These are phyloP conservation scores for Limnephilus lunatus DNA, from an alignment of 2,888 invertebrate species.

Conservation along the genomic window DNA sequence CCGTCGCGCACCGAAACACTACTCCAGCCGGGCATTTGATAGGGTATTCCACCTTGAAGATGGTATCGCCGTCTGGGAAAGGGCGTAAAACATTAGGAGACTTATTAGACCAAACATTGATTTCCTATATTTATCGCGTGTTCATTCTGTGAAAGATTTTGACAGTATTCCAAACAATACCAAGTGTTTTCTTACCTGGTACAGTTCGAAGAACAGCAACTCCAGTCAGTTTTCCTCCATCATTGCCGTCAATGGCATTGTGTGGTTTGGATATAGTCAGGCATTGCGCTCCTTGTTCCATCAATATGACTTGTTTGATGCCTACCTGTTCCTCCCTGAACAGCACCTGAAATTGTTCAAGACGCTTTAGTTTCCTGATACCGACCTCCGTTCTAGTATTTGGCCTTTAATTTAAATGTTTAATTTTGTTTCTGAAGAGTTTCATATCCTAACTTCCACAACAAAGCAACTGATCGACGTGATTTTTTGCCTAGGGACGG, in stretches of 20 bases:
- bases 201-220: conserved; percentile 83
- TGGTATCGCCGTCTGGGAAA: conserved; percentile 82
- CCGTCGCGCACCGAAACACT: conserved; percentile 85
- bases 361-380: background rate
- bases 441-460: too few relatives aligned
- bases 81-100: background rate
- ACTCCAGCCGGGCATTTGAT: conserved; percentile 84
- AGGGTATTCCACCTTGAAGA: conserved; percentile 90
- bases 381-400: too few relatives aligned
- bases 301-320: conserved; percentile 85
- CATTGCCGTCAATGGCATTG: conserved; percentile 78
- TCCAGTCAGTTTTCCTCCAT: conserved; percentile 82
- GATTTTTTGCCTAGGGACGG: too few relatives aligned
- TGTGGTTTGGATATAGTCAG: conserved; percentile 84
- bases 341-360: conserved; percentile 77
- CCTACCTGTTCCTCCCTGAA: conserved; percentile 91
- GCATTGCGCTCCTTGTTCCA: conserved; percentile 86
- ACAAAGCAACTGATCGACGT: too few relatives aligned
- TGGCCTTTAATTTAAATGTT: too few relatives aligned
- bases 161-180: too few relatives aligned
- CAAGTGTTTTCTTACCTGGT: conserved; percentile 77
- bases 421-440: too few relatives aligned
- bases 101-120: too few relatives aligned
- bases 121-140: too few relatives aligned
- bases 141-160: too few relatives aligned